A percentile compares a stretch with the other conserved stretches of the same genome.
These are phyloP conservation scores for Tor tambroides DNA, from an alignment of 2,113 vertebrate species.

Conservation along the genomic window DNA sequence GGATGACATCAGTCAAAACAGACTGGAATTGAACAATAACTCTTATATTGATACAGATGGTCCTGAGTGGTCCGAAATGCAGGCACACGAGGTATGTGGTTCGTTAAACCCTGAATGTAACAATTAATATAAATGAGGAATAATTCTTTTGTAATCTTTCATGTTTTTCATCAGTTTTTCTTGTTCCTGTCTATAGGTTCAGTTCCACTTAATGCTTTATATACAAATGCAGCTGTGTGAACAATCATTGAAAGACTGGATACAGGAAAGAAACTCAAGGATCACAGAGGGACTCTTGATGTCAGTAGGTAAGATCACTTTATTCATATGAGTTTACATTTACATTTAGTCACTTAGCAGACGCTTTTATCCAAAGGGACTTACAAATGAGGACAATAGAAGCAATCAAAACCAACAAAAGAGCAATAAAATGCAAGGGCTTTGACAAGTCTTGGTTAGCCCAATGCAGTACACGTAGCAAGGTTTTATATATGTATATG, in stretches of 20 bases:
- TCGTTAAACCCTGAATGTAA: neutral
- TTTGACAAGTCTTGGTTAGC: no score
- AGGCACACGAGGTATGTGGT: constrained; percentile 66
- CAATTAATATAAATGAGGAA: neutral
- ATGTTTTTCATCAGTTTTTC: constrained; percentile 11
- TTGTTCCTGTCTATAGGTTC: constrained; percentile 74
- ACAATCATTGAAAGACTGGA: constrained; percentile 93
- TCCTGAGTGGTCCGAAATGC: constrained; percentile 63
- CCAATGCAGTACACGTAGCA: no score
- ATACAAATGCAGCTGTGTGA: constrained; percentile 99
- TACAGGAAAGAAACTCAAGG: constrained; percentile 80
- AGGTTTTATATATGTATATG: no score
- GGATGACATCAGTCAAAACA: constrained; percentile 62
- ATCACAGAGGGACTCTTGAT: constrained; percentile 57
- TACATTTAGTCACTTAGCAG: no score
- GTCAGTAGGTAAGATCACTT: constrained; percentile 61
- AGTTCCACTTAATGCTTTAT: constrained; percentile 91
- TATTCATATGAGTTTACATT: neutral
- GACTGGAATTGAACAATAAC: constrained; percentile 71
- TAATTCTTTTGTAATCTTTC: neutral
- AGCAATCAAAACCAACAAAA: no score
- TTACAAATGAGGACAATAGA: no score
- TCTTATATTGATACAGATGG: constrained; percentile 61
- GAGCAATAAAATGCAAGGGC: no score
- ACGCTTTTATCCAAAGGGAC: no score